Conservation (phyloP, 2,113 vertebrate species). For the Cisticola juncidis region DNA sequence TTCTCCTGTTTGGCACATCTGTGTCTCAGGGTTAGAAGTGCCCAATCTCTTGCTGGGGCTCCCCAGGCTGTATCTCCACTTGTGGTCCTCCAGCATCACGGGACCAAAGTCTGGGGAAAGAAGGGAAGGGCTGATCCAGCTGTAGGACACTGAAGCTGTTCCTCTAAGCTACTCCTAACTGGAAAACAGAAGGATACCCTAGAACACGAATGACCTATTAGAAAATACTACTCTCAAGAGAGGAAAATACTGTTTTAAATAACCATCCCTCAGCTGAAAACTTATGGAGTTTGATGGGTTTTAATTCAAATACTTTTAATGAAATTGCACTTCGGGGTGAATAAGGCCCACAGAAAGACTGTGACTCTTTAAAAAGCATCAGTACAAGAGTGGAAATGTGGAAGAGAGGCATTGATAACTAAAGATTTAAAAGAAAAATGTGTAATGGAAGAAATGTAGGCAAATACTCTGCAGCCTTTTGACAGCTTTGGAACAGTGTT, state of each 20-base stretch:
- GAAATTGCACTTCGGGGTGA: background rate
- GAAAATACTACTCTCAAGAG: background rate
- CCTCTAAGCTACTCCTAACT: background rate
- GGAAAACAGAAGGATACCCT: background rate
- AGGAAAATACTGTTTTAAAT: background rate
- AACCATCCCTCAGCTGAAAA: background rate
- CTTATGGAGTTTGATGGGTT: background rate
- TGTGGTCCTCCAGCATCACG: background rate
- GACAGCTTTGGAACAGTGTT: background rate
- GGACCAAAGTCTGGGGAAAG: background rate
- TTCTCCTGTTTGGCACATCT: background rate
- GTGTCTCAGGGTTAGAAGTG: background rate
- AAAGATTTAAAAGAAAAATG: background rate
- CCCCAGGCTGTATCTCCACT: background rate
- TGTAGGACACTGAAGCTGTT: background rate
- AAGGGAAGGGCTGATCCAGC: background rate
- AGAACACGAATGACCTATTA: background rate
- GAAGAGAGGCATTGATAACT: background rate
- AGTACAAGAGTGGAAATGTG: background rate
- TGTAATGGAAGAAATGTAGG: background rate
- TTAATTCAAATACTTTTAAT: background rate
- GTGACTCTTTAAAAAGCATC: background rate
- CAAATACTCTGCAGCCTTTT: background rate
- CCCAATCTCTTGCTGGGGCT: background rate
- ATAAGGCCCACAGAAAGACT: background rate